Conservation (phyloP, 53 echinoderm and acorn worm species). For the Antedon mediterranea region DNA sequence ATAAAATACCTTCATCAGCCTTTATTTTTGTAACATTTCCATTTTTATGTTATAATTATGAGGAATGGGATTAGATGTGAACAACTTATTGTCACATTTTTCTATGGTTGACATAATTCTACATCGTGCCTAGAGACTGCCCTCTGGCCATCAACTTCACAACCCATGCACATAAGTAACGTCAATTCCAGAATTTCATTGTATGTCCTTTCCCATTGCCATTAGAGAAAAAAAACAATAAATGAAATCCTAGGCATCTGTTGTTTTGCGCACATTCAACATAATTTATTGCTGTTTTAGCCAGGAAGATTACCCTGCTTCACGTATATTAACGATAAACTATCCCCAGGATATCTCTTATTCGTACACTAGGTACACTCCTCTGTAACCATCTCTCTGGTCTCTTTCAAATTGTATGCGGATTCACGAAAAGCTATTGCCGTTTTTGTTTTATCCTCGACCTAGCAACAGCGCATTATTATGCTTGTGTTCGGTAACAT, state of each 20-base stretch:
- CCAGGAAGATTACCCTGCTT: not conserved
- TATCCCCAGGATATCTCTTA: not conserved
- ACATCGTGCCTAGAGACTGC: not conserved
- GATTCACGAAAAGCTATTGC: not conserved
- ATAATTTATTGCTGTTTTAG: not conserved
- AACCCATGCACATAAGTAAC: not conserved
- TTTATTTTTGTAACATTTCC: not conserved
- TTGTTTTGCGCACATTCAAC: not conserved
- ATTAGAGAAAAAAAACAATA: not conserved
- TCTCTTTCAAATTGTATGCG: not conserved
- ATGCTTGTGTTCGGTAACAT: not conserved
- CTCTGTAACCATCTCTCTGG: not conserved
- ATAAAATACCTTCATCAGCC: not conserved
- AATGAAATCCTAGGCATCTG: not conserved
- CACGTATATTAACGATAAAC: not conserved
- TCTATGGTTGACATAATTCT: not conserved
- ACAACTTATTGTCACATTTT: not conserved
- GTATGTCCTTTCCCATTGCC: not conserved
- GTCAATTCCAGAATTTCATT: not conserved
- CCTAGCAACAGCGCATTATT: not conserved
- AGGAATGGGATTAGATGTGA: not conserved
- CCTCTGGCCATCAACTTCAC: not conserved
- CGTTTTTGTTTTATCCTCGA: not conserved
- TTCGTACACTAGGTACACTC: not conserved
- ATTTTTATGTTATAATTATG: not conserved